Evolutionary conservation across 1,140 invertebrate species (phyloP).

Genomic region (Chrysopa pallens): DNA sequence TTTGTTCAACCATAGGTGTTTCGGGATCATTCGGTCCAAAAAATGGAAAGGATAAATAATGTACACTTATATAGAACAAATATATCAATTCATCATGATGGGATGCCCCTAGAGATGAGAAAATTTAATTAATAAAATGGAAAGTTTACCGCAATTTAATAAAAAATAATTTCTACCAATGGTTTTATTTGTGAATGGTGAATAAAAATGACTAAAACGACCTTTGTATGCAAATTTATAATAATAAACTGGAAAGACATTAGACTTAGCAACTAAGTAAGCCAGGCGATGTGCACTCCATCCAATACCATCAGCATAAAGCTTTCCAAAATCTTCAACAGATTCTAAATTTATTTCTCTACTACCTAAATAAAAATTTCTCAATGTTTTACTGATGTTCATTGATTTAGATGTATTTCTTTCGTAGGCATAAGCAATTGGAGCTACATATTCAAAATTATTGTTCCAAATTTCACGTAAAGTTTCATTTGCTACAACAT

Average conservation of each 20-base stretch:
- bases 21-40: slow-evolving; percentile 15
- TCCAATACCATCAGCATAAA: slow-evolving; percentile 25
- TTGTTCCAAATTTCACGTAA: slow-evolving; percentile 25
- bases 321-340: slow-evolving; percentile 15
- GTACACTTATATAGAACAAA: slow-evolving; percentile 14
- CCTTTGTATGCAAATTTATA: slow-evolving; percentile 29
- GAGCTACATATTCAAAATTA: slow-evolving; percentile 29
- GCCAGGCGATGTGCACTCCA: slow-evolving; percentile 23
- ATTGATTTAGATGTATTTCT: slow-evolving; percentile 22
- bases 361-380: slow-evolving; percentile 24
- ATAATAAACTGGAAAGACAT: slow-evolving; percentile 22
- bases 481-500: slow-evolving; percentile 22
- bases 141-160: neutral
- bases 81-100: slow-evolving; percentile 27
- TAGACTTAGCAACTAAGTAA: slow-evolving; percentile 20
- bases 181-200: slow-evolving; percentile 14
- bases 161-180: neutral
- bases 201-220: slow-evolving; percentile 22
- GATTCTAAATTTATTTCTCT: slow-evolving; percentile 17
- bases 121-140: neutral
- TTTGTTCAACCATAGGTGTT: slow-evolving; percentile 14
- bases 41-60: slow-evolving; percentile 4
- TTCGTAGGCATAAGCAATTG: slow-evolving; percentile 34
- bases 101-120: slow-evolving; percentile 12
- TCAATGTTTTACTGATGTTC: slow-evolving; percentile 26